A percentile compares a stretch with the other conserved stretches of the same genome.
Evolutionary conservation across 2,113 vertebrate genomes (phyloP).

Genomic region (Rhombomys opimus): DNA sequence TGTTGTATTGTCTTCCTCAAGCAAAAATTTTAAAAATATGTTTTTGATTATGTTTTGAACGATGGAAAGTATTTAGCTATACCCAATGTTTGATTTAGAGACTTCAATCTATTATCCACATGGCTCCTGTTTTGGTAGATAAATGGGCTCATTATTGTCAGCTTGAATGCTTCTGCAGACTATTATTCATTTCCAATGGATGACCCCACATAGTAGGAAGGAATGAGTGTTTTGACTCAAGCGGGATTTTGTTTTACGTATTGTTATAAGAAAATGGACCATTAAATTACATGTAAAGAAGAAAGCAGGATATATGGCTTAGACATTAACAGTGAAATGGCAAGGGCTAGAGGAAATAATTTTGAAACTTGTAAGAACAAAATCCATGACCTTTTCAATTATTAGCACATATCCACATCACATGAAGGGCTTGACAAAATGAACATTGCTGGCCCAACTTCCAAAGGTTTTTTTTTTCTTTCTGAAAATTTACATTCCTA

Average conservation of each 20-base stretch:
- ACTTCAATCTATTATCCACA: not conserved
- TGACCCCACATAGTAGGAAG: not conserved
- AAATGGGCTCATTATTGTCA: not conserved
- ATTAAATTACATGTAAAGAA: not conserved
- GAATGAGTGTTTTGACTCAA: not conserved
- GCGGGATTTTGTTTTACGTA: accelerated
- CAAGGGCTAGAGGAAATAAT: not conserved
- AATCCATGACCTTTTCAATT: not conserved
- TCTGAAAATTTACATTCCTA: not conserved
- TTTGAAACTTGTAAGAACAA: not conserved
- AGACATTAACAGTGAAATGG: not conserved
- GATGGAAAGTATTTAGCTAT: not conserved
- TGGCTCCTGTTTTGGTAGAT: not conserved
- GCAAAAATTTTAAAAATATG: not conserved
- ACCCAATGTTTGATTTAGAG: not conserved
- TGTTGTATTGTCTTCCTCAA: too few relatives aligned
- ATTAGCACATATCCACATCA: not conserved
- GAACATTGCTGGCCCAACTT: not conserved
- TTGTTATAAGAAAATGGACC: not conserved
- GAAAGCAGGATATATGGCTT: not conserved
- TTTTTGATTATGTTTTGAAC: not conserved
- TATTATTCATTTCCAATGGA: not conserved
- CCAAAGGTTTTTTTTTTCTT: not conserved
- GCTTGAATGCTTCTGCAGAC: not conserved
- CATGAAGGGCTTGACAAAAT: not conserved